These are phyloP conservation scores for Smutsia temminckii DNA, from an alignment of 2,797 vertebrate genomes.

Conservation along the genomic window DNA sequence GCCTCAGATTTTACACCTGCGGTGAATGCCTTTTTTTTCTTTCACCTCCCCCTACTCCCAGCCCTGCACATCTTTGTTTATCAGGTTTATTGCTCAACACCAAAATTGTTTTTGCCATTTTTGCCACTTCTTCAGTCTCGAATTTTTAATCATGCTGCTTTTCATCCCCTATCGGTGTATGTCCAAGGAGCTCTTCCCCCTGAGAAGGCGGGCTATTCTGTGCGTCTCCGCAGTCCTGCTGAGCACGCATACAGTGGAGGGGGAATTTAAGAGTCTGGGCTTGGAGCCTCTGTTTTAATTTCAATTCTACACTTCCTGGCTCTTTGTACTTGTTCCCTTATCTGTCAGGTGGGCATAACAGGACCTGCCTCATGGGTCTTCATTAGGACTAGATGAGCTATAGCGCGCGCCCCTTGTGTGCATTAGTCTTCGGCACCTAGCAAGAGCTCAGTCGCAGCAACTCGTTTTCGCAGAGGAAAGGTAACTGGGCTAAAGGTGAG, in stretches of 20 bases:
- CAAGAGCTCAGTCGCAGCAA: not conserved
- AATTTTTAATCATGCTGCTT: not conserved
- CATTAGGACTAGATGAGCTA: not conserved
- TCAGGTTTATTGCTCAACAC: not conserved
- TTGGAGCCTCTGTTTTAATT: not conserved
- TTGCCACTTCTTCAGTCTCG: not conserved
- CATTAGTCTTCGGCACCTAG: not conserved
- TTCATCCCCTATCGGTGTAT: fast-evolving
- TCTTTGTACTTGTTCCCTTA: not conserved
- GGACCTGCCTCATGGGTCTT: not conserved
- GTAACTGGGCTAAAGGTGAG: not conserved
- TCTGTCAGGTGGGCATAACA: not conserved
- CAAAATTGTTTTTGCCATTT: too few species aligned
- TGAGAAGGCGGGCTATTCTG: not conserved
- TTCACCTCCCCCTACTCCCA: not conserved
- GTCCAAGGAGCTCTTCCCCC: not conserved
- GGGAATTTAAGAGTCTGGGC: not conserved
- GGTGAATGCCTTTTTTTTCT: not conserved
- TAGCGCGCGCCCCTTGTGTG: too few species aligned
- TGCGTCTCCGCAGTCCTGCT: not conserved
- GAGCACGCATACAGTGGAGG: too few species aligned
- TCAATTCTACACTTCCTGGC: not conserved
- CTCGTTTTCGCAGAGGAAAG: not conserved
- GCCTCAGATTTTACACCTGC: not conserved
- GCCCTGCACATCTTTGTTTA: not conserved